phyloP scores from a whole-genome alignment of 2,888 invertebrate species.

The Drosophila koepferae region DNA sequence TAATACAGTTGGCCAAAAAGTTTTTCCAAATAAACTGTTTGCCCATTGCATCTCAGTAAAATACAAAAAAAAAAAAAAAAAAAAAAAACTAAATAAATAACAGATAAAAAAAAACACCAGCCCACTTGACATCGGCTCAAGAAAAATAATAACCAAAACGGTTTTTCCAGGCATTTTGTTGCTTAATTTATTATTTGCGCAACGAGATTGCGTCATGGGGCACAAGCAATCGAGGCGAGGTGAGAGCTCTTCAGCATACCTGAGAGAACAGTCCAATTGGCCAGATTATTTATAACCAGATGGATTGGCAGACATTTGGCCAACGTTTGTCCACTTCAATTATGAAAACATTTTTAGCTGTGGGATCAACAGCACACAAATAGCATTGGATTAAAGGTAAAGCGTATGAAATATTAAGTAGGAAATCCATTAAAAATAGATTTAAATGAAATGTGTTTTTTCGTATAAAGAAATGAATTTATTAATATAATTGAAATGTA shows the following conservation, averaged over 20 bases:
- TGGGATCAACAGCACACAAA: constrained; percentile 11
- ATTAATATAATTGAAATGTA: too few species aligned
- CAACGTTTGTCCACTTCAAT: constrained; percentile 24
- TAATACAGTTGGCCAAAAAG: constrained; percentile 39
- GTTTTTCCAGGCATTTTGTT: constrained; percentile 72
- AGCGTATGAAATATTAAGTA: background rate
- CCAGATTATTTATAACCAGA: constrained; percentile 64
- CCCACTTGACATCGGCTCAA: constrained; percentile 45
- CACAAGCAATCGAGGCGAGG: constrained; percentile 37
- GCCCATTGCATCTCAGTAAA: constrained; percentile 28
- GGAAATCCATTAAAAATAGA: constrained; percentile 17
- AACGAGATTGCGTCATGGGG: constrained; percentile 67
- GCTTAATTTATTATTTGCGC: constrained; percentile 71
- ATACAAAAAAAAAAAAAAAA: constrained; percentile 1
- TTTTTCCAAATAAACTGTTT: constrained; percentile 51
- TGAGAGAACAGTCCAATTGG: constrained; percentile 35
- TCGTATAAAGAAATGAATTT: background rate
- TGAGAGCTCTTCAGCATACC: constrained; percentile 34
- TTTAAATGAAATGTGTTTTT: background rate
- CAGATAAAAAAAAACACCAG: background rate
- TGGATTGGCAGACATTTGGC: constrained; percentile 49
- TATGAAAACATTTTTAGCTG: constrained; percentile 19
- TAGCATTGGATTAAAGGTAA: background rate
- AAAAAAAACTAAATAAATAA: background rate
- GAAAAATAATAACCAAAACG: constrained; percentile 31